A percentile compares a stretch with the other conserved stretches of the same genome.
These are phyloP conservation scores for Lordiphosa collinella DNA, from an alignment of 1,140 invertebrate species.

Conservation along the genomic window DNA sequence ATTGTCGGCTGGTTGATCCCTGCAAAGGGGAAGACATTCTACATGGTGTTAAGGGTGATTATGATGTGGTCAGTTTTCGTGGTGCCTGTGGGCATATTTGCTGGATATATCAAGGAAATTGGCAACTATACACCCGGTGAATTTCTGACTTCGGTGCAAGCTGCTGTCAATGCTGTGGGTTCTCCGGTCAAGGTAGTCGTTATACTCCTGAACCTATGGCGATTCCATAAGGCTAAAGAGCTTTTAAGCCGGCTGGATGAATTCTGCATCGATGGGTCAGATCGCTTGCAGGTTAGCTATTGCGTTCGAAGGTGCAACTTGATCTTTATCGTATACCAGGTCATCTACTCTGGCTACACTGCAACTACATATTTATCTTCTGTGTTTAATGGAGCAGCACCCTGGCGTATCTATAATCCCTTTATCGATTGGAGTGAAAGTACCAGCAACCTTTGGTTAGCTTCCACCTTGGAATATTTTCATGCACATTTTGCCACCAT, in stretches of 20 bases:
- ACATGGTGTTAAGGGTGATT: background rate
- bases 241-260: conserved; percentile 22
- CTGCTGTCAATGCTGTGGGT: conserved; percentile 26
- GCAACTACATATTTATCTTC: conserved; percentile 8
- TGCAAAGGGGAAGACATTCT: background rate
- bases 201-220: background rate
- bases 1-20: conserved; percentile 24
- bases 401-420: conserved; percentile 39
- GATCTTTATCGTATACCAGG: conserved; percentile 18
- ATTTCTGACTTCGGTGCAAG: conserved; percentile 31
- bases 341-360: conserved; percentile 18
- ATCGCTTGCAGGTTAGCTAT: conserved; percentile 24
- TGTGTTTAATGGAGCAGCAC: background rate
- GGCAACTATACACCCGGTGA: conserved; percentile 24
- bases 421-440: conserved; percentile 31
- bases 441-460: conserved; percentile 8
- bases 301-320: conserved; percentile 28
- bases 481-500: conserved; percentile 2
- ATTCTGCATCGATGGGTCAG: conserved; percentile 3
- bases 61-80: conserved; percentile 9
- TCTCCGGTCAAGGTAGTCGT: conserved; percentile 12
- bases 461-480: conserved; percentile 9
- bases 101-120: conserved; percentile 24
- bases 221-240: conserved; percentile 15
- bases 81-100: conserved; percentile 26